Percentiles rank a stretch among this genome's conserved stretches.
phyloP scores from a whole-genome alignment of 1,140 invertebrate species.

The Thaumetopoea pityocampa region DNA sequence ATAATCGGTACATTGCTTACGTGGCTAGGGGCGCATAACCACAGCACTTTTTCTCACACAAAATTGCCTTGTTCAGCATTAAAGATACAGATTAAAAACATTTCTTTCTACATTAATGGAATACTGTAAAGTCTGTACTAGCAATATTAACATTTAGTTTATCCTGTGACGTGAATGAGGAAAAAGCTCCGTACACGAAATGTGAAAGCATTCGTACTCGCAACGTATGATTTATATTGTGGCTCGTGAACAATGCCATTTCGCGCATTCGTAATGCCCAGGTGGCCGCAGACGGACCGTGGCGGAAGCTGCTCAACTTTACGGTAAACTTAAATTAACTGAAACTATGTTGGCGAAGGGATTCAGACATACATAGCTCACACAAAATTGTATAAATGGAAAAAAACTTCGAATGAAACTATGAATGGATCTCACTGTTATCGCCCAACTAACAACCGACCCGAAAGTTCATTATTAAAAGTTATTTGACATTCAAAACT shows the following conservation, averaged over 20 bases:
- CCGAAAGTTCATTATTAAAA: too few relatives aligned
- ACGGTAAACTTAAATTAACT: slow-evolving; percentile 70
- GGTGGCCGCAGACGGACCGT: slow-evolving; percentile 26
- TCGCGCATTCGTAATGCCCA: slow-evolving; percentile 28
- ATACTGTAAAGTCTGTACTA: slow-evolving; percentile 2
- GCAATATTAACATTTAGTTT: slow-evolving; percentile 11
- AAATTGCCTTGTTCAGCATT: slow-evolving; percentile 17
- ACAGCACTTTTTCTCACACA: slow-evolving; percentile 1
- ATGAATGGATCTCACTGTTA: too few relatives aligned
- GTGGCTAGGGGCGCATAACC: slow-evolving; percentile 13
- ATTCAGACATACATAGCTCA: too few relatives aligned
- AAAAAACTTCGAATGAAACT: too few relatives aligned
- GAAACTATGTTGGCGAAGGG: slow-evolving; percentile 38
- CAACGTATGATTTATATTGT: slow-evolving; percentile 64
- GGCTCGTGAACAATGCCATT: slow-evolving; percentile 60
- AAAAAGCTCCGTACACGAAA: slow-evolving; percentile 32
- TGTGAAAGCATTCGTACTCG: slow-evolving; percentile 36
- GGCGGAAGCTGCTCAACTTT: slow-evolving; percentile 50
- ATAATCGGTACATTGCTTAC: too few relatives aligned
- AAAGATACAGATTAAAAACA: slow-evolving; percentile 14
- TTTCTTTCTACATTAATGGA: not conserved
- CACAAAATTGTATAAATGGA: too few relatives aligned
- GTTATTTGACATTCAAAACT: too few relatives aligned
- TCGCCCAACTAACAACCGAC: too few relatives aligned
- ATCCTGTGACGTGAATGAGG: slow-evolving; percentile 34